Percentiles rank a stretch among this genome's conserved stretches.
Conservation (phyloP, 2,888 invertebrate species). For the Patella caerulea region DNA sequence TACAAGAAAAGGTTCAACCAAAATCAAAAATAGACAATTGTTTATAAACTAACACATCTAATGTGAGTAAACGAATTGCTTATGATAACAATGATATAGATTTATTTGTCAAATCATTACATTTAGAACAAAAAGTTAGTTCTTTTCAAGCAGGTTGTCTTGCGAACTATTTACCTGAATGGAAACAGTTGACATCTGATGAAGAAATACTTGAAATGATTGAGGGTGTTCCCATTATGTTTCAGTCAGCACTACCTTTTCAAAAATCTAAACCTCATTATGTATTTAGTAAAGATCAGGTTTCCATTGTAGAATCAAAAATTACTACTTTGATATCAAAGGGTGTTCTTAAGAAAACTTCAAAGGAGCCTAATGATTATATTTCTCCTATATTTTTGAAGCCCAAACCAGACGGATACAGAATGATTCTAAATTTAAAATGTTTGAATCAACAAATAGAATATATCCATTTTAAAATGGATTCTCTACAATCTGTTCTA, state of each 20-base stretch:
- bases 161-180: neutral
- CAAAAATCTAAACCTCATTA: neutral
- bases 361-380: conserved; percentile 20
- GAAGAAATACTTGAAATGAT: conserved; percentile 8
- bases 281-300: neutral
- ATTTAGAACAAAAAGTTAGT: neutral
- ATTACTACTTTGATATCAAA: neutral
- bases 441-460: conserved; percentile 18
- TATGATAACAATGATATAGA: no score
- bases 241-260: neutral
- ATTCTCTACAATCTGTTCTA: conserved; percentile 20
- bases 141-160: conserved; percentile 19
- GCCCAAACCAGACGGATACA: conserved; percentile 17
- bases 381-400: conserved; percentile 27
- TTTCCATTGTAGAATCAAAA: neutral
- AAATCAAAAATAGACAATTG: no score
- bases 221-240: neutral
- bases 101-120: no score
- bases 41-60: no score
- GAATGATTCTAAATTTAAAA: conserved; percentile 30
- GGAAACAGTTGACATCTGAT: conserved; percentile 20
- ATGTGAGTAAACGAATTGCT: no score
- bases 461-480: conserved; percentile 24
- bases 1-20: no score
- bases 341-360: neutral